Evolutionary conservation across 2,888 invertebrate genomes (phyloP).

Genomic region (Drosophila stalkeri): DNA sequence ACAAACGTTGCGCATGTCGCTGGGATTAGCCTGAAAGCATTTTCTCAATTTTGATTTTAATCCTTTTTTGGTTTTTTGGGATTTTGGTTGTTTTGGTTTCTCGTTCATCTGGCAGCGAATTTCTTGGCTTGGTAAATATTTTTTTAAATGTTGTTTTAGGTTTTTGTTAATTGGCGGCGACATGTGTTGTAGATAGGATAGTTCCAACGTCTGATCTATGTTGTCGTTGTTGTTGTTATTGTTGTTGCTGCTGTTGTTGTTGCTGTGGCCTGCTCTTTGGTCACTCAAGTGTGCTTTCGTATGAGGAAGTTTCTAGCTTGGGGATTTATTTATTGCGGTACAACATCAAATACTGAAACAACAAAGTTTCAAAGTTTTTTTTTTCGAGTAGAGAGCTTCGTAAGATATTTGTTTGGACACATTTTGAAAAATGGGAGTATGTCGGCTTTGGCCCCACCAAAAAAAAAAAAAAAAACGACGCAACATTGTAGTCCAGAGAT

Average conservation of each 20-base stretch:
- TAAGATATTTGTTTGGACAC: conserved; percentile 32
- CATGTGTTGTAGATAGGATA: conserved; percentile 76
- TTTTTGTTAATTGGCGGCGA: conserved; percentile 81
- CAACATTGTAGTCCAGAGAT: conserved; percentile 30
- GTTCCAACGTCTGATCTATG: conserved; percentile 24
- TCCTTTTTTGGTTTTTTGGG: conserved; percentile 57
- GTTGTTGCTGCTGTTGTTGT: conserved; percentile 21
- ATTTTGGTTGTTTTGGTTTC: conserved; percentile 27
- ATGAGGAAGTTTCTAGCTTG: conserved; percentile 75
- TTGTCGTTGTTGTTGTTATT: conserved; percentile 16
- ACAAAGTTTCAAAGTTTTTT: conserved; percentile 8
- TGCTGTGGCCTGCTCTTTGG: conserved; percentile 33
- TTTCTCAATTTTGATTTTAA: conserved; percentile 73
- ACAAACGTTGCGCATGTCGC: conserved; percentile 69
- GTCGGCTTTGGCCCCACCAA: conserved; percentile 51
- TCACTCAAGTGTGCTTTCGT: conserved; percentile 48
- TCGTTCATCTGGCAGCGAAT: conserved; percentile 48
- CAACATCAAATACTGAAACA: conserved; percentile 61
- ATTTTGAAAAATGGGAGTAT: conserved; percentile 52
- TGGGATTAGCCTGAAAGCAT: conserved; percentile 81
- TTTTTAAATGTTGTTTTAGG: conserved; percentile 69
- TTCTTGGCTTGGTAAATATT: conserved; percentile 60
- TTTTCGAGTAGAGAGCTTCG: conserved; percentile 35
- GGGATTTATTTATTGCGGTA: conserved; percentile 71
- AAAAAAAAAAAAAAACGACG: conserved; percentile 18